phyloP scores from a whole-genome alignment of 2,888 invertebrate genomes.

The Leptinotarsa rubiginosa region DNA sequence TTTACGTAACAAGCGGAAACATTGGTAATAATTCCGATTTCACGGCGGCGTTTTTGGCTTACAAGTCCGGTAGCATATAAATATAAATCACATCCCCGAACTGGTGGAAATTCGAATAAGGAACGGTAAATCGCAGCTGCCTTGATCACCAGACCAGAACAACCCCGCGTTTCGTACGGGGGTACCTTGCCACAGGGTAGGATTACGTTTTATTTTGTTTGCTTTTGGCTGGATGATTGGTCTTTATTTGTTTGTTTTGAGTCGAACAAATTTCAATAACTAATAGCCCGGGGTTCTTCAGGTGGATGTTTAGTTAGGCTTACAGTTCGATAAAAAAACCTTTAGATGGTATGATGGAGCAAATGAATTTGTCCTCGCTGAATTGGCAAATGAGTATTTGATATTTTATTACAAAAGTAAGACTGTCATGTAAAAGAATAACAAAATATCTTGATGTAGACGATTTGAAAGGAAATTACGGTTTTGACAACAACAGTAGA shows the following conservation, averaged over 20 bases:
- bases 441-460: too few species aligned
- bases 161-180: constrained; percentile 57
- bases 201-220: constrained; percentile 43
- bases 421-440: too few species aligned
- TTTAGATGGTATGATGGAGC: not conserved
- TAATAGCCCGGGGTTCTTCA: constrained; percentile 38
- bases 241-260: constrained; percentile 33
- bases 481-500: too few species aligned
- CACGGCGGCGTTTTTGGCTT: constrained; percentile 46
- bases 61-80: constrained; percentile 45
- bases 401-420: too few species aligned
- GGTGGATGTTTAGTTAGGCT: constrained; percentile 37
- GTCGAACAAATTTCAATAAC: constrained; percentile 32
- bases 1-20: constrained; percentile 51
- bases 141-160: constrained; percentile 66
- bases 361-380: not conserved
- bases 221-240: constrained; percentile 33
- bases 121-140: constrained; percentile 62
- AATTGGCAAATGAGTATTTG: too few species aligned
- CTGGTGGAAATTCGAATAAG: constrained; percentile 46
- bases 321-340: not conserved
- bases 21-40: constrained; percentile 48
- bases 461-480: too few species aligned
- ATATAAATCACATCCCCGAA: constrained; percentile 61
- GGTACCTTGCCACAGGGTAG: constrained; percentile 53